These are phyloP conservation scores for Drosophila putrida DNA, from an alignment of 2,888 invertebrate genomes.

Conservation along the genomic window DNA sequence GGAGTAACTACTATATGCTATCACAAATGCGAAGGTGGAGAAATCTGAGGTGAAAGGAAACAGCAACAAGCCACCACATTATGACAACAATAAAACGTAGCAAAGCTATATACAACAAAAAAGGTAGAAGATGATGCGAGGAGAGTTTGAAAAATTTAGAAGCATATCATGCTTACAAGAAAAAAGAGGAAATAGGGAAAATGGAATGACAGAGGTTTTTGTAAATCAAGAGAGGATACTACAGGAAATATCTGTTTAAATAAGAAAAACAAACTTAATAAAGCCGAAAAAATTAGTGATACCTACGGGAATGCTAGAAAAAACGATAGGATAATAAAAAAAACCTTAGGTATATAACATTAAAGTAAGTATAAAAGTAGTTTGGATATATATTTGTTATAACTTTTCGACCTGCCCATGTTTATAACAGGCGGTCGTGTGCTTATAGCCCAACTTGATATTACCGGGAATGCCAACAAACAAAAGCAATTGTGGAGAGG, in stretches of 20 bases:
- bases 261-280: no score
- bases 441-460: constrained; percentile 44
- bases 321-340: no score
- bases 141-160: not conserved
- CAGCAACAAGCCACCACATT: constrained; percentile 65
- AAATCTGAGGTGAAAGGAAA: constrained; percentile 24
- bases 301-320: no score
- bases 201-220: no score
- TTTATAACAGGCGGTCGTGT: constrained; percentile 35
- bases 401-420: constrained; percentile 25
- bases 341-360: no score
- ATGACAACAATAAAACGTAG: constrained; percentile 68
- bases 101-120: constrained; percentile 44
- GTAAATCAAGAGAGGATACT: no score
- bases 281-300: no score
- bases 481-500: constrained; percentile 44
- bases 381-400: no score
- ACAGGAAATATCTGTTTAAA: no score
- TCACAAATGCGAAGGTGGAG: constrained; percentile 7
- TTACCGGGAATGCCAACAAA: constrained; percentile 56
- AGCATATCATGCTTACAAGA: not conserved
- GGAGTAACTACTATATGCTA: constrained; percentile 25
- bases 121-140: constrained; percentile 19
- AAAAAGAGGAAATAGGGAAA: no score
- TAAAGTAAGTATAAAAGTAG: no score